Base-by-base conservation (phyloP, 1,140 invertebrate species). In the Diabrotica virgifera region DNA sequence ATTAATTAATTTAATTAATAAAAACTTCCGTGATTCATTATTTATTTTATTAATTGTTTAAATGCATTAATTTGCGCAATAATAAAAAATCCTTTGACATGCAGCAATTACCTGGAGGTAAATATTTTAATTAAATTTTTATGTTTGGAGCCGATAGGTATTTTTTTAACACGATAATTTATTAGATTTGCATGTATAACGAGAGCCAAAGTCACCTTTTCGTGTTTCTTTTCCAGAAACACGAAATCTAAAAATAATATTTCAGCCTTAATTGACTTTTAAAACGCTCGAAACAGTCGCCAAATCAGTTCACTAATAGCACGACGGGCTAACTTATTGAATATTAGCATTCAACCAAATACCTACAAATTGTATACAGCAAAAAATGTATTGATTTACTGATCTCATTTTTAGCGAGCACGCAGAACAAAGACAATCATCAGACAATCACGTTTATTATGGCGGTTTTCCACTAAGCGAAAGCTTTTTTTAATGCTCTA, bases 1-100 rank as follows among this genome's bases (percentile, higher is more conserved):
- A 36, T 57, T 57, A 57, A 57, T 57, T 57, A 57, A 57, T 57
- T 57, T 57, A 57, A 57, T 57, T 57, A 57, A 57, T 37, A 57
- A 57, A 55, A 57, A 57, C 55, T 57, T 57, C 55, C 55, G 36
- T 37, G 55, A 57, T 57, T 57, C 55, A 37, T 37, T 57, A 57
- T 57, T 12, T 55, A 57, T 57, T 36, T 46, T 46, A 46, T 10
- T 46, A 46, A 57, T 57, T 57, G 35, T 14, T 36, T 55, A 5
- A 5, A 10, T 57, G 35, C 35, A 57, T 57, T 37, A 37, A 36
- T 36, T 57, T 57, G 37, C 36, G 55, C 37, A 57, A 37, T 36
- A 37, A 57, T n/a, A n/a, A 40, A 57, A 57, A 57, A 36, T 37
- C 55, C 40, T 36, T n/a, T 57, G 55, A 55, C 55, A 36, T 36